Evolutionary conservation across 2,797 vertebrate genomes (phyloP).

Genomic region (Rousettus madagascariensis): DNA sequence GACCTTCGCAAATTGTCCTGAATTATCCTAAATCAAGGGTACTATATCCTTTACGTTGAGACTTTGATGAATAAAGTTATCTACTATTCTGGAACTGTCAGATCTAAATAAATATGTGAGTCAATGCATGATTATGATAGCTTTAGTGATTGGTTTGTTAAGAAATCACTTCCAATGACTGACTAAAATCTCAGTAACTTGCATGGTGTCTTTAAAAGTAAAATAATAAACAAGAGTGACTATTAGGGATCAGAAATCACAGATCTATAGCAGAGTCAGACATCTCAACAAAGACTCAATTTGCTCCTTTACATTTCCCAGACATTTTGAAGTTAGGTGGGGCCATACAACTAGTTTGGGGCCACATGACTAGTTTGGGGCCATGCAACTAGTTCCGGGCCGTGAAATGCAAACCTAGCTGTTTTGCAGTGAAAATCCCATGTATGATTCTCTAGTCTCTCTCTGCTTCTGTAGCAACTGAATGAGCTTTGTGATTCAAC

Average conservation of each 20-base stretch:
- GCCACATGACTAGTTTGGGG: not conserved
- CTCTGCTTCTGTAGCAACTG: not conserved
- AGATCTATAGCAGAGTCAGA: not conserved
- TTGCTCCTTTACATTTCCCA: not conserved
- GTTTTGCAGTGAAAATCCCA: not conserved
- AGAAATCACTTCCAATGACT: not conserved
- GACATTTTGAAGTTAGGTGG: not conserved
- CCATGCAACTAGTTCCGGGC: not conserved
- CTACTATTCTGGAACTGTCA: not conserved
- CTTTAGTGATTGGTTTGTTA: constrained; percentile 1
- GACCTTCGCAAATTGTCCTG: not conserved
- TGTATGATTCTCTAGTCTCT: not conserved
- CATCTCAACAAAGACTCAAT: not conserved
- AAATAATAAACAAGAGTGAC: not conserved
- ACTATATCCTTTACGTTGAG: not conserved
- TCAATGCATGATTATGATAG: not conserved
- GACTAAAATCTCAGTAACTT: constrained; percentile 26
- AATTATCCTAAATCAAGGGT: not conserved
- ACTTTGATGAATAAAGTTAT: not conserved
- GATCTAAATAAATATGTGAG: not conserved
- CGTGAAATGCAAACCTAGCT: not conserved
- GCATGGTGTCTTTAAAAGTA: not conserved
- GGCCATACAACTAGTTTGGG: not conserved
- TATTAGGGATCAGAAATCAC: not conserved
- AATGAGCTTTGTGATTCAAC: not conserved